These are phyloP conservation scores for Gymnocypris eckloni DNA, from an alignment of 2,797 vertebrate genomes.

Conservation along the genomic window DNA sequence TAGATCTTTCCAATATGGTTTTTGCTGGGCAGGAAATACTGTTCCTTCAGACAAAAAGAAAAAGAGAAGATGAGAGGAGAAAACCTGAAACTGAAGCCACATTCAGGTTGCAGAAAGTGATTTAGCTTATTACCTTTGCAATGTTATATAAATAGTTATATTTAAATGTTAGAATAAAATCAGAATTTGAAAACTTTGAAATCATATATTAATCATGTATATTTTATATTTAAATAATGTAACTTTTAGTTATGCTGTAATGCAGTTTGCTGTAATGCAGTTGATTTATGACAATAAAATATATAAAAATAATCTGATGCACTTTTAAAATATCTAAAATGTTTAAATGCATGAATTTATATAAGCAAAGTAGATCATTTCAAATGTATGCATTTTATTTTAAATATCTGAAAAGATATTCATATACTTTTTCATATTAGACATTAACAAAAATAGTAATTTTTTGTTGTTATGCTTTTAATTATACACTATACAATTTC, in stretches of 20 bases:
- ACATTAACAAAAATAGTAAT: too few relatives aligned
- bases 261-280: background rate
- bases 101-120: background rate
- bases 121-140: background rate
- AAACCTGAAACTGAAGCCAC: background rate
- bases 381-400: too few relatives aligned
- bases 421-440: too few relatives aligned
- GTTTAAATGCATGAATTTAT: background rate
- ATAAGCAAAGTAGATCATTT: background rate
- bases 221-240: background rate
- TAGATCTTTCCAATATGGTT: constrained; percentile 77
- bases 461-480: background rate
- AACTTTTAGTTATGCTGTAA: background rate
- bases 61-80: background rate
- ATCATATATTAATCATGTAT: background rate
- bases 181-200: background rate
- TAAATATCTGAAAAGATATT: too few relatives aligned
- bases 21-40: constrained; percentile 75
- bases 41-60: constrained; percentile 72
- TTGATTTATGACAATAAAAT: background rate
- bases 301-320: background rate
- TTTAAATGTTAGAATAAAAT: background rate
- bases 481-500: background rate
- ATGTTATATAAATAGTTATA: background rate
- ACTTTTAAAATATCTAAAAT: background rate